phyloP scores from a whole-genome alignment of 2,113 vertebrate genomes.

The Glareola pratincola region DNA sequence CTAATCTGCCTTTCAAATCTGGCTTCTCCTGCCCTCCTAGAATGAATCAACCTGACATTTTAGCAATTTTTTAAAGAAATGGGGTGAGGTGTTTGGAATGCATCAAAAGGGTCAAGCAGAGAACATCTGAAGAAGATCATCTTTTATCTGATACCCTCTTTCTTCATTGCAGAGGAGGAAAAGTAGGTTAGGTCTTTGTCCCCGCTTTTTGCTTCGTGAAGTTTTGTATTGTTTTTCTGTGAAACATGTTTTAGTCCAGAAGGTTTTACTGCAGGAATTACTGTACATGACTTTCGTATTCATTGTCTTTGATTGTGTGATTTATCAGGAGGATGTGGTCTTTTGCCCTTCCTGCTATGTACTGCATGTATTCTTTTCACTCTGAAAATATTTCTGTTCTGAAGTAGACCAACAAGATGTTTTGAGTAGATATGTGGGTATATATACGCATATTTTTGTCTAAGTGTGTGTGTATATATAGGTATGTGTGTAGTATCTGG shows the following conservation, averaged over 20 bases:
- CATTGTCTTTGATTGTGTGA: not conserved
- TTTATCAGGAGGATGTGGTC: not conserved
- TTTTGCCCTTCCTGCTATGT: not conserved
- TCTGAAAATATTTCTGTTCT: not conserved
- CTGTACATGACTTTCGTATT: not conserved
- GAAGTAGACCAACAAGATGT: not conserved
- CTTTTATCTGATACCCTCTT: conserved; percentile 46
- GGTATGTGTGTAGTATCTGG: not conserved
- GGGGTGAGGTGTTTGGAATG: conserved; percentile 63
- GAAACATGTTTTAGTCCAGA: not conserved
- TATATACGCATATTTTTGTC: not conserved
- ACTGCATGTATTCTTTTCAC: not conserved
- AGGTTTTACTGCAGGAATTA: not conserved
- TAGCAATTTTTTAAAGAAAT: conserved; percentile 65
- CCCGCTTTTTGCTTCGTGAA: not conserved
- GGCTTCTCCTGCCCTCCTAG: conserved; percentile 31
- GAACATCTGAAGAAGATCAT: conserved; percentile 65
- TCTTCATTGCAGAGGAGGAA: not conserved
- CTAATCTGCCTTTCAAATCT: conserved; percentile 62
- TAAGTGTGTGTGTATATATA: not conserved
- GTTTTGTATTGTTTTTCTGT: conserved; percentile 15
- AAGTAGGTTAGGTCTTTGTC: conserved; percentile 40
- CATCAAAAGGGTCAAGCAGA: conserved; percentile 59
- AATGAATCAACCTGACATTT: conserved; percentile 68
- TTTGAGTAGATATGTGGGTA: not conserved